These are phyloP conservation scores for Nesidiocoris tenuis DNA, from an alignment of 2,888 invertebrate species.

Conservation along the genomic window DNA sequence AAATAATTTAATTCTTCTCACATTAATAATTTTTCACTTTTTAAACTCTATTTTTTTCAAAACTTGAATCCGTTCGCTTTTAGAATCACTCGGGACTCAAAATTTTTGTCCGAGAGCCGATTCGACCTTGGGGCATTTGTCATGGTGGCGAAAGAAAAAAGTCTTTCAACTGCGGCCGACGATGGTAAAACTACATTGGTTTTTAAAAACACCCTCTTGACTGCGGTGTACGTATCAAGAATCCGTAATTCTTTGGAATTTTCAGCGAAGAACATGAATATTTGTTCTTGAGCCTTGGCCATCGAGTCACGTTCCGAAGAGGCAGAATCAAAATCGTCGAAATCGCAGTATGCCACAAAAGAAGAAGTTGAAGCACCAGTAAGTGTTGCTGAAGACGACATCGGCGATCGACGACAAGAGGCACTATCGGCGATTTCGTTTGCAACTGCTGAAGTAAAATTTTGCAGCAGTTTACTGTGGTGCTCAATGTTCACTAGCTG, in stretches of 20 bases:
- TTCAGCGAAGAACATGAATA: conserved; percentile 7
- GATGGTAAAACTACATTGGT: conserved; percentile 33
- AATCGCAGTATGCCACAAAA: not conserved
- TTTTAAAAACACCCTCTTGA: conserved; percentile 18
- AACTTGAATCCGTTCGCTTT: too few species aligned
- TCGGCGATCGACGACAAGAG: not conserved
- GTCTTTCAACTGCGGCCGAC: too few species aligned
- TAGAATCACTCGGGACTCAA: too few species aligned
- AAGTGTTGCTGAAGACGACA: not conserved
- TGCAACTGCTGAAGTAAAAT: not conserved
- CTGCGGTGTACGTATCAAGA: conserved; percentile 12
- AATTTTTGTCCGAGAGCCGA: too few species aligned
- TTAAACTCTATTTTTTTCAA: too few species aligned
- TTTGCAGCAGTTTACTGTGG: conserved; percentile 7
- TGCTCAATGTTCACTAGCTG: not conserved
- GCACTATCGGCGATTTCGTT: not conserved
- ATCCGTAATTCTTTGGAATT: not conserved
- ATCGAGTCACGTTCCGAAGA: not conserved
- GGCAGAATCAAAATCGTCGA: not conserved
- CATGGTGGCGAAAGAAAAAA: too few species aligned
- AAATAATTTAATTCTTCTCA: too few species aligned
- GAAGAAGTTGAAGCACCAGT: not conserved
- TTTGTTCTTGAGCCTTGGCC: conserved; percentile 2
- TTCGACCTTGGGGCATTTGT: too few species aligned
- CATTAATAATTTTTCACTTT: too few species aligned